Evolutionary conservation across 2,888 invertebrate species (phyloP).

Genomic region (Mythimna lalbum): DNA sequence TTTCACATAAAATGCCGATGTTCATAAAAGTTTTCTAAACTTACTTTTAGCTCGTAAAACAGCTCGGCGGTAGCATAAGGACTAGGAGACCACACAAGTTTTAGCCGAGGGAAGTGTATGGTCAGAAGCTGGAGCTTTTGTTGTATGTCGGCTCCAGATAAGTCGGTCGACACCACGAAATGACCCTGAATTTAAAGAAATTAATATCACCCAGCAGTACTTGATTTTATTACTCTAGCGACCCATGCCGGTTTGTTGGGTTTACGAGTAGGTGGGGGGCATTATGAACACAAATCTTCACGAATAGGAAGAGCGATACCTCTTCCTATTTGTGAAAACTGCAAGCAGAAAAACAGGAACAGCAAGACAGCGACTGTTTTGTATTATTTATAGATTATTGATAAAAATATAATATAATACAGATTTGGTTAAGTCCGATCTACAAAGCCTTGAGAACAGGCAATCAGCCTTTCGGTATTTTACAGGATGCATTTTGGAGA

Average conservation of each 20-base stretch:
- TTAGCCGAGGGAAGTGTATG: constrained; percentile 97
- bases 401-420: constrained; percentile 70
- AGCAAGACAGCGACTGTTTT: no score
- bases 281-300: background rate
- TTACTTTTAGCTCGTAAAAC: constrained; percentile 97
- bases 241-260: background rate
- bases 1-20: background rate
- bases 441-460: no score
- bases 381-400: no score
- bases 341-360: no score
- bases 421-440: no score
- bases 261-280: background rate
- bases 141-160: constrained; percentile 94
- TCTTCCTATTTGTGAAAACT: no score
- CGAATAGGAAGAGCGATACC: no score
- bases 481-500: no score
- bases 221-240: background rate
- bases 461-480: no score
- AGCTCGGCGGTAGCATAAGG: constrained; percentile 99
- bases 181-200: constrained; percentile 91
- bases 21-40: background rate
- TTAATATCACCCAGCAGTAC: background rate
- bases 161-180: constrained; percentile 94
- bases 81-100: constrained; percentile 98
- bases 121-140: constrained; percentile 98